Percentiles rank a stretch among this genome's conserved stretches.
Evolutionary conservation across 2,113 vertebrate genomes (phyloP).

Genomic region (Chamaetylas fuelleborni): DNA sequence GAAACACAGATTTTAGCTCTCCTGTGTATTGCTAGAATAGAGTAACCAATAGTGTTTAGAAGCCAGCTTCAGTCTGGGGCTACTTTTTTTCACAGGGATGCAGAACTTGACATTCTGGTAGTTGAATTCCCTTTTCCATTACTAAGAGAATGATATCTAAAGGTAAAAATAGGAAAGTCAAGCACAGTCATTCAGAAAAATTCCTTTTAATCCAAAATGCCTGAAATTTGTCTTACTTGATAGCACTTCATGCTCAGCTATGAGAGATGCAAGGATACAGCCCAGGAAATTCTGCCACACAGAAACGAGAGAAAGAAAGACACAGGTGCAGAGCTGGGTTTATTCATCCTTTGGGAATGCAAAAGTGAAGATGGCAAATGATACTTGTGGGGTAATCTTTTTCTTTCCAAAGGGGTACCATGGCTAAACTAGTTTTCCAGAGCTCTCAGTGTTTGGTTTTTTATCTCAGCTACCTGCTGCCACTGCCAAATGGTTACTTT

Average conservation of each 20-base stretch:
- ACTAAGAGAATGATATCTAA: background rate
- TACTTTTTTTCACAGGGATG: background rate
- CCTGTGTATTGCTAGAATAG: background rate
- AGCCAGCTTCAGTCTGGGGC: background rate
- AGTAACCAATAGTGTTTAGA: background rate
- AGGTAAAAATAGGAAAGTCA: background rate
- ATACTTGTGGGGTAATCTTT: too few species aligned
- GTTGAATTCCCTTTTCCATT: background rate
- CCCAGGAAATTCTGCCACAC: fast-evolving
- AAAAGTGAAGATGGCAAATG: background rate
- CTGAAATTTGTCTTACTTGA: background rate
- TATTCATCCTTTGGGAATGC: background rate
- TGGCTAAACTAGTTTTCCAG: background rate
- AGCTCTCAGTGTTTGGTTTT: background rate
- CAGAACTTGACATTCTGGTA: background rate
- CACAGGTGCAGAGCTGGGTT: background rate
- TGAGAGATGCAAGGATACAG: fast-evolving
- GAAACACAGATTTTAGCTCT: background rate
- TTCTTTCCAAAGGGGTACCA: background rate
- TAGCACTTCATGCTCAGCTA: background rate
- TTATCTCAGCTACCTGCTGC: background rate
- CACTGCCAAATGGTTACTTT: background rate
- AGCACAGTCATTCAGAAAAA: background rate
- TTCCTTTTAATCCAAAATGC: background rate
- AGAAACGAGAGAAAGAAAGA: background rate